Evolutionary conservation across 2,797 vertebrate species (phyloP).

Genomic region (Anisognathus igniventris): DNA sequence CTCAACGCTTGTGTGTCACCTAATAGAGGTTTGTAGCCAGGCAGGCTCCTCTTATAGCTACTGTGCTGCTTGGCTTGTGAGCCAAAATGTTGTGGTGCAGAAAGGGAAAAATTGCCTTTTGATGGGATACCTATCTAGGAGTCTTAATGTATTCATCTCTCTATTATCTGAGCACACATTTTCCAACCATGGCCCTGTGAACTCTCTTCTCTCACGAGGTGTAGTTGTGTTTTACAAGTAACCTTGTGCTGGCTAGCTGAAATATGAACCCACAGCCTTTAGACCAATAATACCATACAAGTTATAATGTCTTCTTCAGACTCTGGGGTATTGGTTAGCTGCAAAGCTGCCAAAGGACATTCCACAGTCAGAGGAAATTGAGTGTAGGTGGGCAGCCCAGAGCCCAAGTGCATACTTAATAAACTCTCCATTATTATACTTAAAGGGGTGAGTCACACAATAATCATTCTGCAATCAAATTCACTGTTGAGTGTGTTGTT

Average conservation of each 20-base stretch:
- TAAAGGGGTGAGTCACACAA: background rate
- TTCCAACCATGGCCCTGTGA: background rate
- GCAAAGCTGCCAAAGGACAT: conserved; percentile 52
- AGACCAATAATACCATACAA: background rate
- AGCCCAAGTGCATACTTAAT: conserved; percentile 6
- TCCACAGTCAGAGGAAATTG: conserved; percentile 41
- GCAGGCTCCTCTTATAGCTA: background rate
- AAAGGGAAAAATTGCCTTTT: background rate
- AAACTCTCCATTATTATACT: background rate
- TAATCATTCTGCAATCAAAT: conserved; percentile 13
- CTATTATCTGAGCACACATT: background rate
- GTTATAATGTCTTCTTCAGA: conserved; percentile 5
- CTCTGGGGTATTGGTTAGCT: background rate
- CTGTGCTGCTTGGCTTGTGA: background rate
- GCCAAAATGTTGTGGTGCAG: background rate
- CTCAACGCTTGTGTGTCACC: fast-evolving
- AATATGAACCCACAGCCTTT: background rate
- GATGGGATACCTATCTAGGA: background rate
- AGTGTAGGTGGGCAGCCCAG: conserved; percentile 42
- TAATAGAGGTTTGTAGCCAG: background rate
- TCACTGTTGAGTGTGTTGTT: background rate
- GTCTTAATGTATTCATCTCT: background rate
- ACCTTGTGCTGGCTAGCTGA: background rate
- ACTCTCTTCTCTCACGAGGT: background rate
- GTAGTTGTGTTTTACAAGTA: conserved; percentile 19